Percentiles rank a stretch among this genome's conserved stretches.
Conservation (phyloP, 2,888 invertebrate species). For the Pristionchus arcanus region DNA sequence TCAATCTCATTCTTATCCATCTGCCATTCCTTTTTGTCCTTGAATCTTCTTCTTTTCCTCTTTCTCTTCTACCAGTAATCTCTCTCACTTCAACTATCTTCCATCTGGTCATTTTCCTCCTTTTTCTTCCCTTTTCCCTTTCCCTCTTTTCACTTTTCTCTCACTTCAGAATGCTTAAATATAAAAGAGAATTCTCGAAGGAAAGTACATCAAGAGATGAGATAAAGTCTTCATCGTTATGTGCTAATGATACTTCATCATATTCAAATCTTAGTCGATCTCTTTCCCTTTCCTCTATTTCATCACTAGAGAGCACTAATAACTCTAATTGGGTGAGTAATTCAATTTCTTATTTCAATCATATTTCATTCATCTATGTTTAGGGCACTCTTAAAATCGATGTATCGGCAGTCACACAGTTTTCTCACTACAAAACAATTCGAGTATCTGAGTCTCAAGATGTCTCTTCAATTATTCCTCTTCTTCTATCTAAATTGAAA, state of each 20-base stretch:
- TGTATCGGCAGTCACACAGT: background rate
- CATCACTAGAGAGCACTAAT: background rate
- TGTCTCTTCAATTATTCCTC: constrained; percentile 36
- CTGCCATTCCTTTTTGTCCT: constrained; percentile 18
- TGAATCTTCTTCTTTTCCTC: background rate
- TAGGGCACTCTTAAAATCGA: background rate
- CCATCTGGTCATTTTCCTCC: background rate
- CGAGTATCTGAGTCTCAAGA: background rate
- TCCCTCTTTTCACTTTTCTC: background rate
- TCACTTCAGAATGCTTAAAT: constrained; percentile 22
- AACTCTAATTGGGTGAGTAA: background rate
- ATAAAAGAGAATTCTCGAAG: background rate
- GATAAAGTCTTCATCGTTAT: background rate
- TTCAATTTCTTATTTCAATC: background rate
- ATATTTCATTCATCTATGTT: background rate
- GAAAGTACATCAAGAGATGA: background rate
- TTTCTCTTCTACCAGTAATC: background rate
- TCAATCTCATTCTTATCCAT: background rate
- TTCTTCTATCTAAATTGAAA: background rate
- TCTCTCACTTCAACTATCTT: background rate
- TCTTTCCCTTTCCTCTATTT: constrained; percentile 11
- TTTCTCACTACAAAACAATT: constrained; percentile 38
- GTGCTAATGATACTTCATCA: background rate
- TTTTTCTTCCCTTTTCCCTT: background rate
- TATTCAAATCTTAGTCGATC: background rate